These are phyloP conservation scores for Onychostoma macrolepis DNA, from an alignment of 2,113 vertebrate species.

Conservation along the genomic window DNA sequence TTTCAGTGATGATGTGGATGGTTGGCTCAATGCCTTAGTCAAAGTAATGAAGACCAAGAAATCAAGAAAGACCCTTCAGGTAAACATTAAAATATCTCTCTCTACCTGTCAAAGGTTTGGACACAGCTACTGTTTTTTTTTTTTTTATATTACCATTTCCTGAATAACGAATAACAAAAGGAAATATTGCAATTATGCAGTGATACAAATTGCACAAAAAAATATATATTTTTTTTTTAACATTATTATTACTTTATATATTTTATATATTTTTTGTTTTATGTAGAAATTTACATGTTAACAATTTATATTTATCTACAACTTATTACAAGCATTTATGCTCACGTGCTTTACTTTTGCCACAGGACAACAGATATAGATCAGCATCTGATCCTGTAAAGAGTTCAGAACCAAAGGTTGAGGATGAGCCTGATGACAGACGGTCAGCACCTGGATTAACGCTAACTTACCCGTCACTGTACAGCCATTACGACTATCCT, in stretches of 20 bases:
- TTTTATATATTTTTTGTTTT: background rate
- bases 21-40: conserved; percentile 66
- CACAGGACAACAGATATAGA: conserved; percentile 13
- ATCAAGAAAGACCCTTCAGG: conserved; percentile 53
- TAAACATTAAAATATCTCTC: conserved; percentile 10
- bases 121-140: background rate
- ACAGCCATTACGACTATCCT: background rate
- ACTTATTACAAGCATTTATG: background rate
- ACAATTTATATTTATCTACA: background rate
- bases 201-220: too few species aligned
- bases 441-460: background rate
- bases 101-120: background rate
- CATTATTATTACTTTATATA: background rate
- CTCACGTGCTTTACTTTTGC: background rate
- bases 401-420: background rate
- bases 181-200: too few species aligned
- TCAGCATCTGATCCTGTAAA: conserved; percentile 27
- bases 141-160: background rate
- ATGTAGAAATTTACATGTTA: background rate
- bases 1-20: conserved; percentile 63
- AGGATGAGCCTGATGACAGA: background rate
- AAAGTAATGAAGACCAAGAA: conserved; percentile 54
- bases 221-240: background rate
- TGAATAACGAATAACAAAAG: background rate
- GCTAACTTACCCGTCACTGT: background rate